Evolutionary conservation across 2,888 invertebrate species (phyloP), one percentile per base, ranked within the genome.

Genomic region (Nysson spinosus): DNA sequence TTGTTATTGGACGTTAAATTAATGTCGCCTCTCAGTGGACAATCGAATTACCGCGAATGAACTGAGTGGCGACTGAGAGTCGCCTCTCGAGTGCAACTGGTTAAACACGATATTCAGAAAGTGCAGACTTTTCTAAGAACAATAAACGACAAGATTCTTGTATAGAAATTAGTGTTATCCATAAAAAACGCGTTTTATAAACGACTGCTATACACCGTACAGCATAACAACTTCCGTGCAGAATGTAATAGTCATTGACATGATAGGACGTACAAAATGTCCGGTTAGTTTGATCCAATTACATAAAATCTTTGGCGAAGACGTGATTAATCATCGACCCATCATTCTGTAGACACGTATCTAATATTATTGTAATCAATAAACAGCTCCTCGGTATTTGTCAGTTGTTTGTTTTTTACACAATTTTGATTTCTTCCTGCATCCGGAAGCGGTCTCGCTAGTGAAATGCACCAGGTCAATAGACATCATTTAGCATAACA

Each of bases 251-350:
- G 40, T 68, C 35, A 57, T 50, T 44, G 35, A 50, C 39, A 20
- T 49, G 43, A 43, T 16, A 50, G 24, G 42, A 69, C 44, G 32
- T 17, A 39, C 30, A 17, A 28, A 37, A 67, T 26, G 35, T 17
- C 32, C 46, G 44, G 26, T 51, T 52, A 60, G 61, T 35, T 56
- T 67, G 50, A 77, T 75, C 80, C 78, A 79, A 77, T 82, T 80
- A 82, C 83, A 84, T 82, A 80, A 83, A 83, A 82, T 83, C 79
- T 81, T 83, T 82, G 79, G 79, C 70, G 76, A 82, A 78, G 78
- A 72, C 67, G 72, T 77, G 69, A 72, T 67, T 79, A 72, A 81
- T 76, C 73, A 79, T 75, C 69, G 70, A 80, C 75, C 67, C 69
- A 76, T 71, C 61, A 68, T 75, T 76, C 58, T 69, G 70, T 75